Evolutionary conservation across 2,888 invertebrate genomes (phyloP).

Genomic region (Coenonympha arcania): DNA sequence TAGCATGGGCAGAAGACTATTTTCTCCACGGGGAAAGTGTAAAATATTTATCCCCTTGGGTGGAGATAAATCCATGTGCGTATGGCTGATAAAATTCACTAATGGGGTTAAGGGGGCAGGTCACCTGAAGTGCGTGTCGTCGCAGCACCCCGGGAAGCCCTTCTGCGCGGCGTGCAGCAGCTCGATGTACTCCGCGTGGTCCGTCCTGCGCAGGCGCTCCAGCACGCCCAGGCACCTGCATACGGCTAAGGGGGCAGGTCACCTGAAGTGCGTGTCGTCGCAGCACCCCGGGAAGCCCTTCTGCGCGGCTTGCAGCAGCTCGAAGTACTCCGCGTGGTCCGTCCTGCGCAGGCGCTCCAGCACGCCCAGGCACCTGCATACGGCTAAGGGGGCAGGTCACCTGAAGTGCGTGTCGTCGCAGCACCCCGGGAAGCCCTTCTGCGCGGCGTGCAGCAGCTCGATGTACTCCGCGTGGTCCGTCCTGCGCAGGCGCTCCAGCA

Average conservation of each 20-base stretch:
- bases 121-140: slow-evolving; percentile 42
- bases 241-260: not conserved
- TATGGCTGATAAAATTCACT: no score
- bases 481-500: slow-evolving; percentile 32
- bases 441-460: slow-evolving; percentile 39
- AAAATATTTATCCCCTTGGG: no score
- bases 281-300: slow-evolving; percentile 35
- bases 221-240: slow-evolving; percentile 33
- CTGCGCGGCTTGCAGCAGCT: slow-evolving; percentile 40
- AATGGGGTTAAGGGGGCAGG: no score
- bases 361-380: slow-evolving; percentile 31
- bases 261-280: slow-evolving; percentile 43
- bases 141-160: slow-evolving; percentile 36
- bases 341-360: slow-evolving; percentile 30
- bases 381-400: slow-evolving; percentile 32
- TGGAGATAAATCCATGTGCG: no score
- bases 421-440: slow-evolving; percentile 31
- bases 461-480: slow-evolving; percentile 36
- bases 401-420: slow-evolving; percentile 42
- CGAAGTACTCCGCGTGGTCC: slow-evolving; percentile 38
- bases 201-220: slow-evolving; percentile 27
- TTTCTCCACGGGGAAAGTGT: no score
- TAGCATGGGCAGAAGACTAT: no score
- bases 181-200: slow-evolving; percentile 38
- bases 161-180: slow-evolving; percentile 39